Evolutionary conservation across 2,113 vertebrate species (phyloP).

Genomic region (Anhinga rufa): DNA sequence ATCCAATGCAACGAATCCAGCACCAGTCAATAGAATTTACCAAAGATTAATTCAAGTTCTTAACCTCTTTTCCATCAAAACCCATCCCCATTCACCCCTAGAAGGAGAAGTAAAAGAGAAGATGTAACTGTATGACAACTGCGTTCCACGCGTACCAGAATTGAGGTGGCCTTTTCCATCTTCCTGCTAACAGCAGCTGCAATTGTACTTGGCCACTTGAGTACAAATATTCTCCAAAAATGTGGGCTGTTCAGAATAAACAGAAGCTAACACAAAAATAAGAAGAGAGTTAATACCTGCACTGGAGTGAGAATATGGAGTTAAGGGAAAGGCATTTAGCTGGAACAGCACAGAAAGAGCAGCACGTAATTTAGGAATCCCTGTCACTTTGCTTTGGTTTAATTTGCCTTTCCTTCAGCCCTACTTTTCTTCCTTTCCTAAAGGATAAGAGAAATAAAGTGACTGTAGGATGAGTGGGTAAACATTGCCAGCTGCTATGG

Average conservation of each 20-base stretch:
- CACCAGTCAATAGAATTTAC: background rate
- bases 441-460: background rate
- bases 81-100: background rate
- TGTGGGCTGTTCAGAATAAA: background rate
- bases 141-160: background rate
- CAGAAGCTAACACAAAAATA: background rate
- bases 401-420: background rate
- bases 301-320: background rate
- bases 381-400: background rate
- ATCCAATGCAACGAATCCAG: background rate
- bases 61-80: background rate
- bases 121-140: background rate
- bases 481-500: background rate
- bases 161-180: background rate
- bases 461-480: background rate
- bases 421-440: background rate
- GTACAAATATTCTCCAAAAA: background rate
- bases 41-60: background rate
- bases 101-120: background rate
- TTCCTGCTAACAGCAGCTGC: constrained; percentile 22
- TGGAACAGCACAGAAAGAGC: background rate
- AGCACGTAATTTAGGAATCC: background rate
- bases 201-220: background rate
- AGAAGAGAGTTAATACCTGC: background rate
- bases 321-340: background rate